Base-by-base conservation (phyloP, 2,888 invertebrate genomes). In the Nomada lathburiana region DNA sequence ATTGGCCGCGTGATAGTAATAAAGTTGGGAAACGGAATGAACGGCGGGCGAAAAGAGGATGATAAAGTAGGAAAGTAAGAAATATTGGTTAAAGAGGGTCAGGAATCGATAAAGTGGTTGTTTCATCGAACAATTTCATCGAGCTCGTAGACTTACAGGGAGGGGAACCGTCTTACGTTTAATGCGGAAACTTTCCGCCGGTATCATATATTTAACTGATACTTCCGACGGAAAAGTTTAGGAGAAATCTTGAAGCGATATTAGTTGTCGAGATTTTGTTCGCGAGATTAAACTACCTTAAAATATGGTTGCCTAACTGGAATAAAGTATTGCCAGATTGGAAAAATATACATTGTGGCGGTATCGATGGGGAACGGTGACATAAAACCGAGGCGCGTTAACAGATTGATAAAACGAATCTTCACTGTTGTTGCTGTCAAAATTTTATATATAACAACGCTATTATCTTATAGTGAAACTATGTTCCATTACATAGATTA, bases 11-110 rank as follows among this genome's bases (percentile, higher is more conserved):
- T 36, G 36, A 73, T 44, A 55, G 29, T 63, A 50, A 52, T 52
- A n/a, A 42, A 36, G 26, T n/a, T n/a, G 4, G 44, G 63, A 52
- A 36, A 26, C 9, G 26, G 2, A 55, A 55, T 23, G 44, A 55
- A 29, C 13, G 16, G 26, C 53, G n/a, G 20, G 11, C 7, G 53
- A 53, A 26, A 16, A 13, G 26, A 13, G 57, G 26, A 23, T 26
- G 23, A 57, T 57, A 57, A 16, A 13, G 23, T 23, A 11, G 26
- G 13, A 7, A 16, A 29, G 59, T 55, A 55, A 20, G 9, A 9
- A 29, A 47, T 62, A 62, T 42, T 26, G 50, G 52, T 62, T 62
- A 68, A 65, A 57, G 42, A 18, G 62, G 52, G 59, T 9, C 11
- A 18, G 44, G n/a, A 55, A 26, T 50, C 42, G 50, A 50, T 60